These are phyloP conservation scores for Melanerpes formicivorus DNA, from an alignment of 2,113 vertebrate genomes.

Conservation along the genomic window DNA sequence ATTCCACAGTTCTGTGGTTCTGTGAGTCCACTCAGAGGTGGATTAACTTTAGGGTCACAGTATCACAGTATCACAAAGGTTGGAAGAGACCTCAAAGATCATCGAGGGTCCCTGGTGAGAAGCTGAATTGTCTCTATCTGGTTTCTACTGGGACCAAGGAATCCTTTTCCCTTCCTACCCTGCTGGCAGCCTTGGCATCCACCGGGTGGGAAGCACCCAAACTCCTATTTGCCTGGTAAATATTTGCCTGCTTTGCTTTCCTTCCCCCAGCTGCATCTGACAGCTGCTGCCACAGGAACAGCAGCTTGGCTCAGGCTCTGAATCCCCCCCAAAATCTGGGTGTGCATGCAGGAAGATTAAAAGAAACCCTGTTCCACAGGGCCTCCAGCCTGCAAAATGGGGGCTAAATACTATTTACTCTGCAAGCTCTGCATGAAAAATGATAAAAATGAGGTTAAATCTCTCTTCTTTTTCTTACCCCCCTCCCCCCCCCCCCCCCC, in stretches of 20 bases:
- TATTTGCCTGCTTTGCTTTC: background rate
- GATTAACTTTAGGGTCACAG: background rate
- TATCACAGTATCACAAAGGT: no score
- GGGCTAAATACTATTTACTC: background rate
- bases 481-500: no score
- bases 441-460: background rate
- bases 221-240: background rate
- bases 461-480: background rate
- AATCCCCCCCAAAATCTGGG: background rate
- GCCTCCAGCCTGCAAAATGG: background rate
- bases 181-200: accelerated
- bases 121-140: background rate
- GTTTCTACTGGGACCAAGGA: background rate
- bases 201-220: accelerated
- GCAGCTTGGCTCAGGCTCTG: background rate
- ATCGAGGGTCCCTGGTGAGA: background rate
- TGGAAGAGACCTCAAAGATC: no score
- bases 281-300: accelerated
- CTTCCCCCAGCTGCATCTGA: background rate
- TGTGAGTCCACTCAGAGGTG: background rate
- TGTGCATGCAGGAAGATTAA: background rate
- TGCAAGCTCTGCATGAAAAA: background rate
- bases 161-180: background rate
- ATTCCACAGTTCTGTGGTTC: no score
- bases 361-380: background rate